Evolutionary conservation across 2,113 vertebrate genomes (phyloP).

Genomic region (Drymodes brunneopygia): DNA sequence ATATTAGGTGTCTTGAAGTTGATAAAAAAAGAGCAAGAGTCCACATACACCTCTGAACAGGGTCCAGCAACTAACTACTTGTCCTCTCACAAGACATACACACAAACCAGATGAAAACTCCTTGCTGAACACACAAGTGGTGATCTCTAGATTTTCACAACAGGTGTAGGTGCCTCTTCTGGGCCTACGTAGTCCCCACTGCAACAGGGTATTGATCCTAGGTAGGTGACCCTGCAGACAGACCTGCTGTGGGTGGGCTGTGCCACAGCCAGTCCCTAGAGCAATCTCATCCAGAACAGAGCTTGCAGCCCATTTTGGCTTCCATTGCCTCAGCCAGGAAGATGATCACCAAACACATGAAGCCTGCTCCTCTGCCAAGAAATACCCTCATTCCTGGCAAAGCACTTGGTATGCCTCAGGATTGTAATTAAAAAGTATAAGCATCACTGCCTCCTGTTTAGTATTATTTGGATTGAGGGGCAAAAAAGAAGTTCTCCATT

Average conservation of each 20-base stretch:
- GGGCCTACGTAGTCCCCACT: fast-evolving
- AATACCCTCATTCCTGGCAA: background rate
- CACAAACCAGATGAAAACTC: background rate
- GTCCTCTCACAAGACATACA: background rate
- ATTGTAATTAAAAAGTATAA: background rate
- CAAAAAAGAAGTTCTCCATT: background rate
- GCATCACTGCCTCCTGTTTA: background rate
- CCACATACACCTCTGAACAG: background rate
- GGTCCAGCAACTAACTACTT: background rate
- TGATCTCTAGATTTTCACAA: background rate
- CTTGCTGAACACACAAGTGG: background rate
- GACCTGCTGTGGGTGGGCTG: background rate
- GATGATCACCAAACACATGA: background rate
- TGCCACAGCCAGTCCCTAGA: background rate
- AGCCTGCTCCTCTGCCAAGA: background rate
- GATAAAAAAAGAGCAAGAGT: background rate
- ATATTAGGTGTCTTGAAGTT: background rate
- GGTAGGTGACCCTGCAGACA: background rate
- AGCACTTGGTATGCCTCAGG: background rate
- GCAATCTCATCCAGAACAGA: background rate
- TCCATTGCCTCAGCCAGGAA: background rate
- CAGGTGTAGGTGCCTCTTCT: background rate
- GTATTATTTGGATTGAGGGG: background rate
- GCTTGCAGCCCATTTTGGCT: background rate
- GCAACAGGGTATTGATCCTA: background rate